phyloP scores from a whole-genome alignment of 2,888 invertebrate species.

The Dasysyrphus tricinctus region DNA sequence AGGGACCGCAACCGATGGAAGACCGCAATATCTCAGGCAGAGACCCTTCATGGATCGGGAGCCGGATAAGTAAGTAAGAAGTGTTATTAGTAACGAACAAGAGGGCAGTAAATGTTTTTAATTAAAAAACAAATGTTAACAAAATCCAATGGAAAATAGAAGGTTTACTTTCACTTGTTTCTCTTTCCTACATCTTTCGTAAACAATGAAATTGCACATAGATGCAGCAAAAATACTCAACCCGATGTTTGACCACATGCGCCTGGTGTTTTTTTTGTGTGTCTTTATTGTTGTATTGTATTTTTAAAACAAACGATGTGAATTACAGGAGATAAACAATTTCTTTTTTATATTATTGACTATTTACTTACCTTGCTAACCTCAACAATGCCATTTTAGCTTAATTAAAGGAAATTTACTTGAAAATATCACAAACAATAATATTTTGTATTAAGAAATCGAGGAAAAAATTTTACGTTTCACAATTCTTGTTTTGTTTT shows the following conservation, averaged over 20 bases:
- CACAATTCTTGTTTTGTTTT: not conserved
- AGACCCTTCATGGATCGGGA: too few species aligned
- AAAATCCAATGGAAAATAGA: not conserved
- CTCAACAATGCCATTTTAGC: conserved; percentile 64
- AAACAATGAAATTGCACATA: conserved; percentile 56
- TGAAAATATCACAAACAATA: not conserved
- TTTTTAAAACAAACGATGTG: not conserved
- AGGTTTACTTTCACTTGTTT: conserved; percentile 49
- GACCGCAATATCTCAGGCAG: too few species aligned
- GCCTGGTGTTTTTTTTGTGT: not conserved
- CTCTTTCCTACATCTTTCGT: conserved; percentile 50
- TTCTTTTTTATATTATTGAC: not conserved
- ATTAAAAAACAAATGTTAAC: conserved; percentile 27
- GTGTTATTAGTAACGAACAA: too few species aligned
- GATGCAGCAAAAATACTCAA: not conserved
- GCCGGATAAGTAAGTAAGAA: too few species aligned
- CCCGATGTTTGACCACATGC: conserved; percentile 5
- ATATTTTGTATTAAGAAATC: not conserved
- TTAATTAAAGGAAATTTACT: not conserved
- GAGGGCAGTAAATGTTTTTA: not conserved
- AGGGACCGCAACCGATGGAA: too few species aligned
- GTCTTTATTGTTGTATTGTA: not conserved
- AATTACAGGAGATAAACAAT: not conserved
- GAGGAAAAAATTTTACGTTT: not conserved
- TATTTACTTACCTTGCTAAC: conserved; percentile 64